These are phyloP conservation scores for Siniperca knerii DNA, from an alignment of 2,113 vertebrate genomes.

Conservation along the genomic window DNA sequence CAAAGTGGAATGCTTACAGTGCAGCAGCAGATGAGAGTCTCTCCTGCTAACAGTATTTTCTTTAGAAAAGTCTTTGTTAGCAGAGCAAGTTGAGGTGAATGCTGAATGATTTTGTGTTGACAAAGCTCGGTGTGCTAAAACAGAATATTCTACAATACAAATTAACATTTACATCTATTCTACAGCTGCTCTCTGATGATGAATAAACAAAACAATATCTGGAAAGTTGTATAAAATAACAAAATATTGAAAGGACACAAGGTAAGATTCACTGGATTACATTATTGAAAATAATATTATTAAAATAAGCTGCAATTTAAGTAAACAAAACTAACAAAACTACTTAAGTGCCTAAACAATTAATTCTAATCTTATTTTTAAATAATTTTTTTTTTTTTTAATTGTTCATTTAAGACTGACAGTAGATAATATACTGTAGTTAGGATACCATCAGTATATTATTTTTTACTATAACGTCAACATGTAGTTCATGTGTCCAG, in stretches of 20 bases:
- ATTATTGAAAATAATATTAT: neutral
- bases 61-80: slow-evolving; percentile 42
- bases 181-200: neutral
- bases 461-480: neutral
- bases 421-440: neutral
- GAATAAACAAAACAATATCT: neutral
- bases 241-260: neutral
- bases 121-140: slow-evolving; percentile 11
- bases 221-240: neutral
- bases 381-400: too few species aligned
- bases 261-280: neutral
- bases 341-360: neutral
- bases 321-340: neutral
- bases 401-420: neutral
- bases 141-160: slow-evolving; percentile 2
- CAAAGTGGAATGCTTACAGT: slow-evolving; percentile 72
- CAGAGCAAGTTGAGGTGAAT: slow-evolving; percentile 26
- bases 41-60: slow-evolving; percentile 33
- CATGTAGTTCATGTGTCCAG: neutral
- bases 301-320: neutral
- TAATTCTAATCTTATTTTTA: neutral
- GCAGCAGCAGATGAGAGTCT: slow-evolving; percentile 8
- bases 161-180: neutral
- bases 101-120: slow-evolving; percentile 46
- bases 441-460: neutral